These are phyloP conservation scores for Napeogenes inachia DNA, from an alignment of 2,888 invertebrate genomes.

Conservation along the genomic window DNA sequence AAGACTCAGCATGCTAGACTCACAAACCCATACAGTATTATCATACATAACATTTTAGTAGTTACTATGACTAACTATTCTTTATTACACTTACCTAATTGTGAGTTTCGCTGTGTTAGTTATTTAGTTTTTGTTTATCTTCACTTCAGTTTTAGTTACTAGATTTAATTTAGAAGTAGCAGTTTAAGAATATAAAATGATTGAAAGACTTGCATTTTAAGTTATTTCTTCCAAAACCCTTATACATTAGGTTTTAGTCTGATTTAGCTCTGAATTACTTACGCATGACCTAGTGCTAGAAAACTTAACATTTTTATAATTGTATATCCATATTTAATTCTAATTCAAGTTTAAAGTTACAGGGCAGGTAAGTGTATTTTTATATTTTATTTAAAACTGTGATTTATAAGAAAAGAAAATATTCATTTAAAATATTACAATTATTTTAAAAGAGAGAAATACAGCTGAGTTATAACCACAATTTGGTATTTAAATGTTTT, in stretches of 20 bases:
- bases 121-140: no score
- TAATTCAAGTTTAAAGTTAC: background rate
- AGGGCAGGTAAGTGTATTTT: conserved; percentile 3
- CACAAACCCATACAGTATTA: conserved; percentile 21
- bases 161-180: no score
- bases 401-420: background rate
- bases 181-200: background rate
- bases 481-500: background rate
- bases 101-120: no score
- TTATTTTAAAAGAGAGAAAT: no score
- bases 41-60: conserved; percentile 18
- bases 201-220: conserved; percentile 1
- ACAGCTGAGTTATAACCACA: no score
- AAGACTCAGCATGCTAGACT: conserved; percentile 59
- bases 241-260: background rate
- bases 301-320: background rate
- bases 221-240: background rate
- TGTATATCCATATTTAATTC: background rate
- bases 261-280: conserved; percentile 5
- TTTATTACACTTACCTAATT: conserved; percentile 1
- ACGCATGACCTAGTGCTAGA: conserved; percentile 14
- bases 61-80: conserved; percentile 10
- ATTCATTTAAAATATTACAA: background rate
- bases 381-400: background rate
- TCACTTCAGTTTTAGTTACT: no score